A percentile compares a stretch with the other conserved stretches of the same genome.
Evolutionary conservation across 2,888 invertebrate species (phyloP).

Genomic region (Seira sanloemensis): DNA sequence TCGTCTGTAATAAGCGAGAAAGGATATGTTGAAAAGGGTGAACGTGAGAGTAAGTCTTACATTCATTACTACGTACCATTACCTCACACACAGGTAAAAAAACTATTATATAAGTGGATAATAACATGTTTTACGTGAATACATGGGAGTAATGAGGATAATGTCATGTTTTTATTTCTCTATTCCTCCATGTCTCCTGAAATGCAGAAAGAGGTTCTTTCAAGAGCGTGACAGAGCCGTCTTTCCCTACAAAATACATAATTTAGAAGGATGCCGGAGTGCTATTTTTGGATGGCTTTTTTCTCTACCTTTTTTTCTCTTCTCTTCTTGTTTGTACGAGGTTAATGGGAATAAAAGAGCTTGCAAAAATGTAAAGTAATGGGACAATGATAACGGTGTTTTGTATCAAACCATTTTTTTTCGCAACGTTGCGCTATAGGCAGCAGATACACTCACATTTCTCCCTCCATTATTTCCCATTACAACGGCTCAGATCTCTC

Average conservation of each 20-base stretch:
- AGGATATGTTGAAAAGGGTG: not conserved
- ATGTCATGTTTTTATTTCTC: not conserved
- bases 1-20: not conserved
- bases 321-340: too few species aligned
- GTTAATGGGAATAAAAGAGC: too few species aligned
- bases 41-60: not conserved
- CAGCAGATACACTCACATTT: too few species aligned
- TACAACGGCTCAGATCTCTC: too few species aligned
- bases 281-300: not conserved
- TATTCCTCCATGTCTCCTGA: not conserved
- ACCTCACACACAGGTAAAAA: not conserved
- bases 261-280: slow-evolving; percentile 39
- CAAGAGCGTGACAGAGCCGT: slow-evolving; percentile 6
- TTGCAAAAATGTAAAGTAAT: too few species aligned
- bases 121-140: slow-evolving; percentile 1
- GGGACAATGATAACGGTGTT: too few species aligned
- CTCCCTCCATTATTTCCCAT: too few species aligned
- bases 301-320: too few species aligned
- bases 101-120: not conserved
- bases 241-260: slow-evolving; percentile 44
- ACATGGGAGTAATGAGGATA: not conserved
- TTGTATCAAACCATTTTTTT: too few species aligned
- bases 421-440: too few species aligned
- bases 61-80: not conserved
- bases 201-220: slow-evolving; percentile 4